Conservation (phyloP, 2,797 vertebrate species). For the Sebastes kiyomatsui region DNA sequence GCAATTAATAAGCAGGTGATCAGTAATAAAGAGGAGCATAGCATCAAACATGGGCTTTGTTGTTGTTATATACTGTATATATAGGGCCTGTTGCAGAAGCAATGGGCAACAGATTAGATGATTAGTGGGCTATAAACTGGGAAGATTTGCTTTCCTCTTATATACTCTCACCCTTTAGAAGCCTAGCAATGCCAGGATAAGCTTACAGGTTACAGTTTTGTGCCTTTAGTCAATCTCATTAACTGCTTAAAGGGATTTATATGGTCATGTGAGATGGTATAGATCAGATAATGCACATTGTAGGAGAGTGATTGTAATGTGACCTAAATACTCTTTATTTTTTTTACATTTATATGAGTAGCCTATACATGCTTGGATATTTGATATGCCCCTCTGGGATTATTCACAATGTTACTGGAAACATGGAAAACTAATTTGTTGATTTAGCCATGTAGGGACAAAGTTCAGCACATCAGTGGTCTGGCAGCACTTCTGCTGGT, state of each 20-base stretch:
- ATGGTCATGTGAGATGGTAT: neutral
- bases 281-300: neutral
- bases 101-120: neutral
- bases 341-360: too few species aligned
- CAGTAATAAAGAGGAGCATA: neutral
- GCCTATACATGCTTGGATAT: neutral
- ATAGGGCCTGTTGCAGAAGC: neutral
- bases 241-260: slow-evolving; percentile 9
- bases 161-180: neutral
- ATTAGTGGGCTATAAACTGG: neutral
- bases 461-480: slow-evolving; percentile 7
- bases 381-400: neutral
- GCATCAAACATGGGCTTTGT: neutral
- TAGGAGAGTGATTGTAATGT: slow-evolving; percentile 3
- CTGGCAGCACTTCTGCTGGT: neutral
- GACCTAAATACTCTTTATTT: neutral
- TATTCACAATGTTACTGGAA: neutral
- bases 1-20: slow-evolving; percentile 5
- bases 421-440: neutral
- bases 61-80: neutral
- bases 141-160: slow-evolving; percentile 1
- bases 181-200: neutral
- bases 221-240: slow-evolving; percentile 13
- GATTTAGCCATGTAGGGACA: neutral
- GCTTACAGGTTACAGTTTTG: neutral